Conservation (phyloP, 2,113 vertebrate species). For the Glaucidium brasilianum region DNA sequence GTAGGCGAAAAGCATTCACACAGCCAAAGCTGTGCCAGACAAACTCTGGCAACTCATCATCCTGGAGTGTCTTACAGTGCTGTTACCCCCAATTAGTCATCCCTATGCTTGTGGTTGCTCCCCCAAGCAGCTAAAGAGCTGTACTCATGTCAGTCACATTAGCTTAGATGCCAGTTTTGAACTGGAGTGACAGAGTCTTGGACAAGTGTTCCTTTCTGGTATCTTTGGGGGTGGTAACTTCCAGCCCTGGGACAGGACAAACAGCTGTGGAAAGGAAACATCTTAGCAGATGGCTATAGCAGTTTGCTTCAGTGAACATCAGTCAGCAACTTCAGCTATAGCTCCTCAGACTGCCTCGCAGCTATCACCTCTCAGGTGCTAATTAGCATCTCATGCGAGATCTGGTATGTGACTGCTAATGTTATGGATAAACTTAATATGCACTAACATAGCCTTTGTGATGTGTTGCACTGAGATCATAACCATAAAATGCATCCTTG, state of each 20-base stretch:
- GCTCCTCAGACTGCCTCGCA: background rate
- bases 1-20: background rate
- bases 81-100: background rate
- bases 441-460: background rate
- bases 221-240: background rate
- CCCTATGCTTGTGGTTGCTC: background rate
- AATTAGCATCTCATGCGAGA: constrained; percentile 19
- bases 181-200: background rate
- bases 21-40: background rate
- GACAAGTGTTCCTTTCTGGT: background rate
- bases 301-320: background rate
- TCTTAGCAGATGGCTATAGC: background rate
- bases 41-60: background rate
- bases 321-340: background rate
- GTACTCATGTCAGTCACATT: background rate
- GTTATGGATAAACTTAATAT: background rate
- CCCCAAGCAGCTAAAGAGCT: background rate
- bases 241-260: background rate
- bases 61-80: background rate
- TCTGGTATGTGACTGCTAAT: background rate
- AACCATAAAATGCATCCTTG: background rate
- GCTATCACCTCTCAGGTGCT: constrained; percentile 32
- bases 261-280: background rate
- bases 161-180: background rate
- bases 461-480: background rate